Conservation (phyloP, 2,797 vertebrate genomes). For the Prionace glauca region DNA sequence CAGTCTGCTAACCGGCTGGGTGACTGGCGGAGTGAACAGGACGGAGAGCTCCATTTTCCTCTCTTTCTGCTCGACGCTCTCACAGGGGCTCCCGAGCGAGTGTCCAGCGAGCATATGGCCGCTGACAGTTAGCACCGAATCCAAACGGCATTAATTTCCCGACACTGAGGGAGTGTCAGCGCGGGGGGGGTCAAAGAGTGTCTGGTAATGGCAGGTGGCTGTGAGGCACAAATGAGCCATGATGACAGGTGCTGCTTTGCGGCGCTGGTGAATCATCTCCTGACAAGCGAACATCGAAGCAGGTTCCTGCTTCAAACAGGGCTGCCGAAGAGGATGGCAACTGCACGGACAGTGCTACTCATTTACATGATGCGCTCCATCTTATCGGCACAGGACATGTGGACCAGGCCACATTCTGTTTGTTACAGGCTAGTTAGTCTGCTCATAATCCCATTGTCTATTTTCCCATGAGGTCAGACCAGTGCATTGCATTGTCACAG, state of each 20-base stretch:
- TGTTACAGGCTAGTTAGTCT: background rate
- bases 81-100: background rate
- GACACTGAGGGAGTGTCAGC: slow-evolving; percentile 3
- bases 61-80: background rate
- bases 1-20: background rate
- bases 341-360: background rate
- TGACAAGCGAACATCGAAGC: background rate
- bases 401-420: background rate
- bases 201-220: slow-evolving; percentile 24
- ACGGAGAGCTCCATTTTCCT: background rate
- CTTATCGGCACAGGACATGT: background rate
- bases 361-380: background rate
- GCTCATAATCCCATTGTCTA: background rate
- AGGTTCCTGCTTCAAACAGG: background rate
- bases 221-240: background rate
- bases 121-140: slow-evolving; percentile 2
- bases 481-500: background rate
- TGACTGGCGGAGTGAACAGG: background rate
- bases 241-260: slow-evolving; percentile 10
- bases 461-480: background rate
- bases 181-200: background rate
- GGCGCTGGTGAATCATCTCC: background rate
- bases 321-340: background rate
- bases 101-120: background rate
- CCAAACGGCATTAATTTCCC: background rate